Percentiles rank a stretch among this genome's conserved stretches.
These are phyloP conservation scores for Leiothrix lutea DNA, from an alignment of 2,113 vertebrate genomes.

Conservation along the genomic window DNA sequence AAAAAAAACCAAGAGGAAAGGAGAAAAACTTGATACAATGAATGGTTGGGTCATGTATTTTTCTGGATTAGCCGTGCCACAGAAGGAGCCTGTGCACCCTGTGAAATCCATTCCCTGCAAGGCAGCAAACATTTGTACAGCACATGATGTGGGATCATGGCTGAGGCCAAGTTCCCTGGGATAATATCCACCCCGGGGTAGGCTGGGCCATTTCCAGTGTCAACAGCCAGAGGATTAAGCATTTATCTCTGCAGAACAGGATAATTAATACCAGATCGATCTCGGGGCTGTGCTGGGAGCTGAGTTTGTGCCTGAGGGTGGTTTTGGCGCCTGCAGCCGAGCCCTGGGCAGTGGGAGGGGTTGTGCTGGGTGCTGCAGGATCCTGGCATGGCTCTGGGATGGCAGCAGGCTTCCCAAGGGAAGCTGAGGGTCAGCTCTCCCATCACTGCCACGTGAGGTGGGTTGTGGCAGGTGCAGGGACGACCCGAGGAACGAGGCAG, in stretches of 20 bases:
- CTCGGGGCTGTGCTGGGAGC: neutral
- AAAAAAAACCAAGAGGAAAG: neutral
- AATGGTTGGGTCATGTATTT: conserved; percentile 27
- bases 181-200: conserved; percentile 35
- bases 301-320: neutral
- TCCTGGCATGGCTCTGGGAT: neutral
- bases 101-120: conserved; percentile 10
- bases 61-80: neutral
- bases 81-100: neutral
- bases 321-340: neutral
- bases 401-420: neutral
- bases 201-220: conserved; percentile 65
- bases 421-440: neutral
- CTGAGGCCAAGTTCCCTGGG: conserved; percentile 49
- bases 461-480: too few relatives aligned
- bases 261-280: conserved; percentile 67
- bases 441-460: fast-evolving
- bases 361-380: too few relatives aligned
- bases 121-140: conserved; percentile 46
- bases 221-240: conserved; percentile 69
- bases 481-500: too few relatives aligned
- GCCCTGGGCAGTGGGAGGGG: neutral
- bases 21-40: conserved; percentile 7
- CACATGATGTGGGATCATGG: neutral
- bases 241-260: conserved; percentile 58